Conservation (phyloP, 1,140 invertebrate species). For the Sipha flava region DNA sequence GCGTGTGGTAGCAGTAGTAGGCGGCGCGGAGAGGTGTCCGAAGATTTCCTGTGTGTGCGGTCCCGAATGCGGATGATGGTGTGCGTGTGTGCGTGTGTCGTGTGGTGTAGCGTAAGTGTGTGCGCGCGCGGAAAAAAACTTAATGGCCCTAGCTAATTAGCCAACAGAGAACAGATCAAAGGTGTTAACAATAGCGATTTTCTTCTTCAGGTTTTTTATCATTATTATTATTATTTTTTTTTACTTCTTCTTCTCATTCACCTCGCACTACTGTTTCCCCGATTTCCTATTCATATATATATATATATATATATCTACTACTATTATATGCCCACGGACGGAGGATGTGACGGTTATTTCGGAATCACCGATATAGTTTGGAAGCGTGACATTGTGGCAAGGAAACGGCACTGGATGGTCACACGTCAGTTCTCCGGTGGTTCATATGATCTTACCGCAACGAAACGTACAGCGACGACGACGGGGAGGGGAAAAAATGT, state of each 20-base stretch:
- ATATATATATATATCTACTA: constrained; percentile 2
- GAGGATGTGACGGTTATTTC: constrained; percentile 31
- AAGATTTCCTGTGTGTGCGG: constrained; percentile 26
- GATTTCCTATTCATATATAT: background rate
- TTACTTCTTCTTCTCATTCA: background rate
- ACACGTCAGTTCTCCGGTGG: constrained; percentile 29
- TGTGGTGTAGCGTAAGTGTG: background rate
- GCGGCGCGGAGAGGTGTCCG: background rate
- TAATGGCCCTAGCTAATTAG: constrained; percentile 14
- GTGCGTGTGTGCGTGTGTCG: background rate
- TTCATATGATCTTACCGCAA: constrained; percentile 30
- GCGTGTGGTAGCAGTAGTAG: background rate
- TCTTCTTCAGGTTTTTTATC: constrained; percentile 12
- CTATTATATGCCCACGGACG: background rate
- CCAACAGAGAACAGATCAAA: constrained; percentile 27
- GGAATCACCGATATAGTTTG: constrained; percentile 32
- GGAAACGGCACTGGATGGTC: constrained; percentile 30
- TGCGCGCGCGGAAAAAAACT: background rate
- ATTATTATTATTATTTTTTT: background rate
- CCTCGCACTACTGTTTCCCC: background rate
- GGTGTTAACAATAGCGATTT: constrained; percentile 33
- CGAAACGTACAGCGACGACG: constrained; percentile 2
- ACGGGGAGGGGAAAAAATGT: background rate
- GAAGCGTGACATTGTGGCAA: constrained; percentile 31
- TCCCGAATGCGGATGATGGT: background rate